These are phyloP conservation scores for Amblyornis subalaris DNA, from an alignment of 2,113 vertebrate genomes.

Conservation along the genomic window DNA sequence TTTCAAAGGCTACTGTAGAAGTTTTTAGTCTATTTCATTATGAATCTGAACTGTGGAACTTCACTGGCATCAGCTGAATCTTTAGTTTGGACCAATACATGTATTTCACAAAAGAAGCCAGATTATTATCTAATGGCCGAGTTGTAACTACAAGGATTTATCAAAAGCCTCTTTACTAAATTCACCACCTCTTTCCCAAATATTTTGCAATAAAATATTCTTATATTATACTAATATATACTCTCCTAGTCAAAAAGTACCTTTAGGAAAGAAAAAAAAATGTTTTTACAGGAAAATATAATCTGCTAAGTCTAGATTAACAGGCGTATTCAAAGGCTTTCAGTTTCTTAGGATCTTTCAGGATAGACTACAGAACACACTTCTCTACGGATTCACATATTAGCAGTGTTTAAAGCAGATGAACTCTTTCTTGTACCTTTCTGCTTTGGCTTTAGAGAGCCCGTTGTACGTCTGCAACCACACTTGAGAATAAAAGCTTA, in stretches of 20 bases:
- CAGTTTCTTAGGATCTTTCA: not conserved
- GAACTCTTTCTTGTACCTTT: not conserved
- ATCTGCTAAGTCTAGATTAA: not conserved
- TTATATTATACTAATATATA: not conserved
- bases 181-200: not conserved
- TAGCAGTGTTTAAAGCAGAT: not conserved
- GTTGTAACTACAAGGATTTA: not conserved
- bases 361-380: not conserved
- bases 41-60: not conserved
- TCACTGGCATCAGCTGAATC: not conserved
- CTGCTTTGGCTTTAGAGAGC: not conserved
- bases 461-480: not conserved
- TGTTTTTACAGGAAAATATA: not conserved
- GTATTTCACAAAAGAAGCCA: not conserved
- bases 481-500: not conserved
- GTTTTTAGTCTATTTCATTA: not conserved
- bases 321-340: not conserved
- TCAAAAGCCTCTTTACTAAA: not conserved
- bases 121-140: not conserved
- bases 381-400: accelerated
- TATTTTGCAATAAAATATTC: not conserved
- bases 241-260: not conserved
- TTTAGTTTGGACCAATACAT: not conserved
- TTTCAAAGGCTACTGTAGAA: not conserved
- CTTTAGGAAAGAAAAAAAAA: not conserved